Evolutionary conservation across 2,113 vertebrate species (phyloP).

Genomic region (Elephantulus edwardii): DNA sequence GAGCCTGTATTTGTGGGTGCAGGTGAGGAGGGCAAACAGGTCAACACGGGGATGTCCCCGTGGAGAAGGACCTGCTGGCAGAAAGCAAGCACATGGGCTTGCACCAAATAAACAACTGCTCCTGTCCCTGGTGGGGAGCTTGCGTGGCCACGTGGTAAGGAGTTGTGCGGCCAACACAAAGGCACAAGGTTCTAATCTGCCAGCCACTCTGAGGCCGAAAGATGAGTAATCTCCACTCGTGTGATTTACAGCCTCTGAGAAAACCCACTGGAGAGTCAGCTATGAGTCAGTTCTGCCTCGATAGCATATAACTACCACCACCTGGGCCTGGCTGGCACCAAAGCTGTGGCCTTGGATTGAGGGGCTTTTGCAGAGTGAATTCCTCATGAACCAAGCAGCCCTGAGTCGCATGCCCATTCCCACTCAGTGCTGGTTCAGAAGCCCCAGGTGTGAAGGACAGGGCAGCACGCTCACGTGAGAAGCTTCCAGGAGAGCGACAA

Average conservation of each 20-base stretch:
- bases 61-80: accelerated
- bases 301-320: too few relatives aligned
- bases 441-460: not conserved
- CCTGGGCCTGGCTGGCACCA: too few relatives aligned
- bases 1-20: not conserved
- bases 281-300: too few relatives aligned
- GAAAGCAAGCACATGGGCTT: not conserved
- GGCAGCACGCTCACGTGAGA: not conserved
- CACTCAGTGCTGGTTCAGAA: not conserved
- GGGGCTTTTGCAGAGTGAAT: not conserved
- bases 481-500: not conserved
- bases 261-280: too few relatives aligned
- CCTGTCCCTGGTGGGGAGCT: not conserved
- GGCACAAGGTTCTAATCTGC: too few relatives aligned
- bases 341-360: not conserved
- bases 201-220: too few relatives aligned
- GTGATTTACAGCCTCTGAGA: too few relatives aligned
- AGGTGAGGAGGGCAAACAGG: not conserved
- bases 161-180: too few relatives aligned
- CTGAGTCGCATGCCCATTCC: accelerated
- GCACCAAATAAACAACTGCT: accelerated
- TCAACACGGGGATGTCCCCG: not conserved
- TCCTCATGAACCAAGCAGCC: accelerated
- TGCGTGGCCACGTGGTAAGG: too few relatives aligned
- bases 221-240: too few relatives aligned